These are phyloP conservation scores for Drosophila eugracilis DNA, from an alignment of 1,140 invertebrate genomes.

Conservation along the genomic window DNA sequence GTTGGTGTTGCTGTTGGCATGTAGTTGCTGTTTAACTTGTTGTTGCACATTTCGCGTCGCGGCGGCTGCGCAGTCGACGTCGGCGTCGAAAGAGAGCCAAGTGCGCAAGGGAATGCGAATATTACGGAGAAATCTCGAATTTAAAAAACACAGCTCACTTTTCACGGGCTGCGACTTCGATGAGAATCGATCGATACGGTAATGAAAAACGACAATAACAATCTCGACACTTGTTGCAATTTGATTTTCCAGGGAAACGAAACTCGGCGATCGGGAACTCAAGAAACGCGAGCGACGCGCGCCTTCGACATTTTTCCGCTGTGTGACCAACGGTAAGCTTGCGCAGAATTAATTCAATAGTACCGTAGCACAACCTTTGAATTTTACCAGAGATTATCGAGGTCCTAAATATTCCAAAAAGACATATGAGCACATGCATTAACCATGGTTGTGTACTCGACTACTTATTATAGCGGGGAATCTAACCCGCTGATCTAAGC, in stretches of 20 bases:
- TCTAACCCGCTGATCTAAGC: too few species aligned
- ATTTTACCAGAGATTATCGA: neutral
- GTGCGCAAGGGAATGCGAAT: constrained; percentile 36
- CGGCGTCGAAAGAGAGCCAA: constrained; percentile 26
- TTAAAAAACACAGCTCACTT: constrained; percentile 11
- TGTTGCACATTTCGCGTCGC: constrained; percentile 67
- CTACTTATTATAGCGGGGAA: too few species aligned
- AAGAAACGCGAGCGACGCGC: constrained; percentile 21
- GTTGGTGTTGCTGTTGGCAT: neutral
- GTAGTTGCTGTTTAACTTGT: constrained; percentile 30
- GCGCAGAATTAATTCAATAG: neutral
- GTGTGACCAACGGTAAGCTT: neutral
- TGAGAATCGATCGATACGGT: too few species aligned
- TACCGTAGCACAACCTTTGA: neutral
- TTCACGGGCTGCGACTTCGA: constrained; percentile 1
- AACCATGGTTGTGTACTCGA: too few species aligned
- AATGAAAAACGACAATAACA: constrained; percentile 3
- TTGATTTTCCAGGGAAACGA: constrained; percentile 8
- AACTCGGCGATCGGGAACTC: constrained; percentile 9
- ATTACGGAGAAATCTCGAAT: constrained; percentile 4
- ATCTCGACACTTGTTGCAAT: constrained; percentile 26
- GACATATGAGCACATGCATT: too few species aligned
- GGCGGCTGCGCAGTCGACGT: constrained; percentile 53
- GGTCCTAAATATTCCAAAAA: neutral
- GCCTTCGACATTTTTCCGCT: constrained; percentile 8